These are phyloP conservation scores for Timandra comae DNA, from an alignment of 2,888 invertebrate genomes.

Conservation along the genomic window DNA sequence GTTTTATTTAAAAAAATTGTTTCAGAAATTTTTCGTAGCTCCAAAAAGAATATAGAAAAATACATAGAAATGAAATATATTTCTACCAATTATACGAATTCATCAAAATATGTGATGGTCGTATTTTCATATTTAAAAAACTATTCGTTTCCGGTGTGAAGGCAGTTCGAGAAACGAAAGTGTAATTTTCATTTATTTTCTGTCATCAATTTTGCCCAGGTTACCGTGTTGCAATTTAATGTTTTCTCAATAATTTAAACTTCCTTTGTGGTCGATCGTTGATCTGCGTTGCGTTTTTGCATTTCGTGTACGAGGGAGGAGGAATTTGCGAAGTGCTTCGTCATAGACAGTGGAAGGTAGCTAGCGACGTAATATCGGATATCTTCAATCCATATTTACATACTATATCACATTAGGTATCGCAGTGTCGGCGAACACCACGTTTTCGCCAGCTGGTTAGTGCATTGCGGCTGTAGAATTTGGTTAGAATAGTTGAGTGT, in stretches of 20 bases:
- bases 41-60: constrained; percentile 20
- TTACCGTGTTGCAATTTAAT: constrained; percentile 56
- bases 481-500: constrained; percentile 44
- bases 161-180: constrained; percentile 71
- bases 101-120: constrained; percentile 42
- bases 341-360: constrained; percentile 68
- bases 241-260: constrained; percentile 59
- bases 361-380: constrained; percentile 59
- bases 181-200: constrained; percentile 74
- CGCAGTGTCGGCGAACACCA: constrained; percentile 54
- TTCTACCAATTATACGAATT: constrained; percentile 32
- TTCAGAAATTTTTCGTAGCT: constrained; percentile 36
- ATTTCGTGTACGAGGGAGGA: constrained; percentile 35
- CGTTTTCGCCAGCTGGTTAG: constrained; percentile 76
- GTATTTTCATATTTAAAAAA: constrained; percentile 55
- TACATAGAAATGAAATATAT: constrained; percentile 59
- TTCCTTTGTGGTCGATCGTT: constrained; percentile 44
- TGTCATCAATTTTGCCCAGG: constrained; percentile 65
- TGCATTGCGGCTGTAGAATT: constrained; percentile 54
- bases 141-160: constrained; percentile 70
- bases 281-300: constrained; percentile 41
- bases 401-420: constrained; percentile 38
- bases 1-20: constrained; percentile 25
- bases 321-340: constrained; percentile 55
- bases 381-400: constrained; percentile 61